phyloP scores from a whole-genome alignment of 1,140 invertebrate genomes.

The Trissolcus basalis region DNA sequence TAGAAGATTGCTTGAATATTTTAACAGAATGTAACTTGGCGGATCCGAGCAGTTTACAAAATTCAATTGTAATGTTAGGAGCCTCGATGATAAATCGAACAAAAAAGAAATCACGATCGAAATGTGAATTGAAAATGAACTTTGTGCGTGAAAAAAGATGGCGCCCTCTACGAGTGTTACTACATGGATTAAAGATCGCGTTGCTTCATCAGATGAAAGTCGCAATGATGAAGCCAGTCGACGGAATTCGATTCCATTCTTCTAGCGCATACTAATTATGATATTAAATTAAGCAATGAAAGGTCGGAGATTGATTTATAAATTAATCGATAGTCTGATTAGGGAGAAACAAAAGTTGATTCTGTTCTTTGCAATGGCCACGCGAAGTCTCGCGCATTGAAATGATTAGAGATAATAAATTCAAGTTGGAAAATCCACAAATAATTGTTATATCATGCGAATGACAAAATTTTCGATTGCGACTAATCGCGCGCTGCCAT shows the following conservation, averaged over 20 bases:
- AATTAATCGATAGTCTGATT: conserved; percentile 61
- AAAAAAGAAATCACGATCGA: no score
- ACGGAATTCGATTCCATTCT: conserved; percentile 56
- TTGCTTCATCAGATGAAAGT: conserved; percentile 60
- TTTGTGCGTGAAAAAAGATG: no score
- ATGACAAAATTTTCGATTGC: conserved; percentile 24
- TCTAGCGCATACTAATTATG: conserved; percentile 61
- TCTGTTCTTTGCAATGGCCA: conserved; percentile 55
- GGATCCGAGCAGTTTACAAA: no score
- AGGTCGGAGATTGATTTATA: conserved; percentile 65
- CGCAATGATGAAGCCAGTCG: conserved; percentile 47
- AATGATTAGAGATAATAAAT: not conserved
- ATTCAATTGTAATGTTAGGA: no score
- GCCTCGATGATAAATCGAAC: no score
- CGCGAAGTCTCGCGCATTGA: conserved; percentile 22
- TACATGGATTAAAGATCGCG: conserved; percentile 43
- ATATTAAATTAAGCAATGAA: conserved; percentile 69
- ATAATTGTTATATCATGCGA: not conserved
- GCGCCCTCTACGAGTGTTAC: conserved; percentile 36
- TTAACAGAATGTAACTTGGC: conserved; percentile 17
- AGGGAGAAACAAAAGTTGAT: conserved; percentile 37
- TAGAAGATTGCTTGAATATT: conserved; percentile 13
- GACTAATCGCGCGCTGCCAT: conserved; percentile 17
- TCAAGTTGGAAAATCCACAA: not conserved
- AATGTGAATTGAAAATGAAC: not conserved